Evolutionary conservation across 2,113 vertebrate species (phyloP), one percentile per base, ranked within the genome.

Genomic region (Dasypus novemcinctus): DNA sequence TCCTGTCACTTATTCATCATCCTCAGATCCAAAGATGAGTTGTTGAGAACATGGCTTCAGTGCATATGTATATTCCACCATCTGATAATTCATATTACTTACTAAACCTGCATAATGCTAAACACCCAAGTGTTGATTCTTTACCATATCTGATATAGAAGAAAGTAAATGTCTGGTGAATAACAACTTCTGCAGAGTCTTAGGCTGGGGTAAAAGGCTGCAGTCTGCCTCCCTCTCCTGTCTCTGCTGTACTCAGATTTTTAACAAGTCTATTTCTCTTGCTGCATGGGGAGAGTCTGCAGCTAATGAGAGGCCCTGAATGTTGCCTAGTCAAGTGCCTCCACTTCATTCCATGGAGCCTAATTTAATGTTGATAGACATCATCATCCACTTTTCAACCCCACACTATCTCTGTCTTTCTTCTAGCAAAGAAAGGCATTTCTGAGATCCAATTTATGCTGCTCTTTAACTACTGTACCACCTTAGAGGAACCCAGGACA

Each of bases 291-390:
- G 27, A 79, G 41, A 69, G 8, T 57, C 36, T 27, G 29, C 49
- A 23, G 52, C 80, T 63, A 41, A 84, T 84, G 20, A 94, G 76
- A 76, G 33, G 54, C 20, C 75, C 66, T 64, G 74, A 66, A 90
- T 20, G 27, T 27, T 69, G 76, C 29, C 64, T 71, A 12, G 69
- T 75, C 43, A 72, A 93, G 89, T 71, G 89, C 33, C 57, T 84
- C 75, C 81, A 75, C 91, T 88, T 92, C 63, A 83, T 83, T 83
- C 43, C 11, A 15, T 75, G 3, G 31, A 91, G 61, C 68, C 82
- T 85, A 66, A 91, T 95, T 75, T 88, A 90, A 94, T 94, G 52
- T 12, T 46, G 31, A 88, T 25, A 93, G 78, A 41, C 38, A 33
- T n/a, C 41, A 59, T 76, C 59, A 43, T 8, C 82, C 23, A 75